Base-by-base conservation (phyloP, 2,797 vertebrate species). In the Bovichtus diacanthus region DNA sequence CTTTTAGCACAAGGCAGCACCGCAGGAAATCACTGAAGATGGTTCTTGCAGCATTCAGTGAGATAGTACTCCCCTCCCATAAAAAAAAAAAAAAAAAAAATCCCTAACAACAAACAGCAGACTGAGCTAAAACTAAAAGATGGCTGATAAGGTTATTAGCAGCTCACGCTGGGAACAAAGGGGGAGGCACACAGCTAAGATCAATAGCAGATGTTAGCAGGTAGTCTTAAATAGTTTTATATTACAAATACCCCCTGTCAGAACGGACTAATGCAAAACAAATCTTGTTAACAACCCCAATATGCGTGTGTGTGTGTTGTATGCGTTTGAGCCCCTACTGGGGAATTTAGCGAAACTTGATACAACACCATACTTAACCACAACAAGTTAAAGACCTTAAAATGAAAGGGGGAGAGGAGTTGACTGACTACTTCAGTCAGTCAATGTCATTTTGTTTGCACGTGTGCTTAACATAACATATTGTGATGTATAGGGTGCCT, bases 121-220 rank as follows among this genome's bases (percentile, higher is more conserved):
- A 95, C 92, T 92, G 93, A 92, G 93, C 93, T 95, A 94, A 96
- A 97, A 96, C 91, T 95, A 94, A 95, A 94, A 96, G 94, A 95
- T 95, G 90, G 85, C 91, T 94, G 96, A 96, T 96, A 96, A 96
- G 93, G 94, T 94, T 94, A 94, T 95, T 93, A 95, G 88, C 87
- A 86, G 93, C 94, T 91, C 96, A 93, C 63, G 90, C 93, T 76
- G 94, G 84, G 95, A 95, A 95, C 93, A 94, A 93, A 94, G 93
- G 88, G 92, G 90, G 78, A 80, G 90, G 92, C 92, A 86, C 83
- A 88, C 86, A 86, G 90, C 88, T 89, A 90, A 95, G 95, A 97
- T 96, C 95, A 95, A 91, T 89, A 84, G 94, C 85, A 87, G 87
- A 86, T 95, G 92, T 96, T 95, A 95, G 95, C 93, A 95, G 92